Conservation (phyloP, 2,797 vertebrate species). For the Enteromius anoplus region DNA sequence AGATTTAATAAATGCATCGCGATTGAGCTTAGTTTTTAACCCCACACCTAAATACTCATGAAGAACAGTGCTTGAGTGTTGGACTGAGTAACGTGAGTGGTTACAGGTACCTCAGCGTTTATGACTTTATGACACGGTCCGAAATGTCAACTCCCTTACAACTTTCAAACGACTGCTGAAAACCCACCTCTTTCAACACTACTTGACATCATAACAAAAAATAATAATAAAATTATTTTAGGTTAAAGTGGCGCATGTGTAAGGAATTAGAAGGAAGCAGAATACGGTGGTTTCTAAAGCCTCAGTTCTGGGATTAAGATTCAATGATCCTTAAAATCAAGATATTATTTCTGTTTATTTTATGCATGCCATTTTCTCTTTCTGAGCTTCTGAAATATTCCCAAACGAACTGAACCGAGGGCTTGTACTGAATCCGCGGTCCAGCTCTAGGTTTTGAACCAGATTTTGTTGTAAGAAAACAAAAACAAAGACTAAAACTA, state of each 20-base stretch:
- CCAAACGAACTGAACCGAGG: background rate
- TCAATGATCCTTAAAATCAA: background rate
- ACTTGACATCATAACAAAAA: no score
- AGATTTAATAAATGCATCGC: background rate
- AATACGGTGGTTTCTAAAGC: background rate
- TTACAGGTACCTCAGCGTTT: no score
- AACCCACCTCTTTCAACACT: no score
- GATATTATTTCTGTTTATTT: background rate
- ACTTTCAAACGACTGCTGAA: no score
- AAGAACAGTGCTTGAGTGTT: background rate
- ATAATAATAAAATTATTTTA: background rate
- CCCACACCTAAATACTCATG: background rate
- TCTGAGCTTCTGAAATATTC: background rate
- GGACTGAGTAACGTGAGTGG: background rate
- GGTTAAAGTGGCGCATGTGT: background rate
- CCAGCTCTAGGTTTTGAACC: background rate
- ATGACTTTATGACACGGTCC: no score
- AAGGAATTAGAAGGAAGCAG: background rate
- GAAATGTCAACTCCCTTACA: no score
- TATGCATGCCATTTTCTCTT: background rate
- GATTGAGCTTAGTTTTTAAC: background rate
- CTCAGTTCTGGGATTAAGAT: background rate
- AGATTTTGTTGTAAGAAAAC: background rate
- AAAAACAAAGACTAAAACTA: background rate
- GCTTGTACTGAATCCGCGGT: background rate